Base-by-base conservation (phyloP, 2,797 vertebrate genomes). In the Lacerta viridis region DNA sequence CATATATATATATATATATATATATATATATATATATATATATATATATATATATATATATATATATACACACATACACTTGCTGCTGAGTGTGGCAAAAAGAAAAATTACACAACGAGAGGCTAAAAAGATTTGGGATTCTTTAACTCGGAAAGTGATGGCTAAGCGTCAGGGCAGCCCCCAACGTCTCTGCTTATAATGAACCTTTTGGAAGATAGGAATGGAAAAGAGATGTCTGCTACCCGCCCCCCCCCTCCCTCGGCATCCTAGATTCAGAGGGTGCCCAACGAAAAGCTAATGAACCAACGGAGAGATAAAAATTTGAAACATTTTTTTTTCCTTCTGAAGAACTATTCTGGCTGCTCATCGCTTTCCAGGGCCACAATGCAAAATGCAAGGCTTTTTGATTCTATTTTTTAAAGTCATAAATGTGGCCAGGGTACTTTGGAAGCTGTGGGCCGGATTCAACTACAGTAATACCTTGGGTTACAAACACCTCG, bases 71-170 rank as follows among this genome's bases (percentile, higher is more conserved):
- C 33, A 33, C 33, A 33, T 4, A n/a, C 46, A 36, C 25, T 29
- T 46, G 33, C 27, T 75, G 80, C 81, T 84, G 81, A 88, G 80
- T 69, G 29, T 27, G 41, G 74, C 29, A 46, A 59, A 71, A 71
- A 76, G 36, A 71, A 33, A 11, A 76, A 41, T 33, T 43, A 33
- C 61, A 68, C 20, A 4, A 36, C 41, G 83, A 66, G 55, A 68
- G 36, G 84, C 84, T 46, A 68, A 86, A 86, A 78, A 78, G 75
- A 79, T 79, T 68, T 69, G 75, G 84, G 75, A 69, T 55, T 68
- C 76, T 79, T 25, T 46, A 79, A 55, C 29, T 78, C 7, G 7
- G 41, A 78, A 86, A 50, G 46, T 68, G 84, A 68, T 78, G 64
- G 84, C 75, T 78, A 46, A 86, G 84, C 11, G 33, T 23, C 27